Base-by-base conservation (phyloP, 2,888 invertebrate species). In the Ichneumon xanthorius region DNA sequence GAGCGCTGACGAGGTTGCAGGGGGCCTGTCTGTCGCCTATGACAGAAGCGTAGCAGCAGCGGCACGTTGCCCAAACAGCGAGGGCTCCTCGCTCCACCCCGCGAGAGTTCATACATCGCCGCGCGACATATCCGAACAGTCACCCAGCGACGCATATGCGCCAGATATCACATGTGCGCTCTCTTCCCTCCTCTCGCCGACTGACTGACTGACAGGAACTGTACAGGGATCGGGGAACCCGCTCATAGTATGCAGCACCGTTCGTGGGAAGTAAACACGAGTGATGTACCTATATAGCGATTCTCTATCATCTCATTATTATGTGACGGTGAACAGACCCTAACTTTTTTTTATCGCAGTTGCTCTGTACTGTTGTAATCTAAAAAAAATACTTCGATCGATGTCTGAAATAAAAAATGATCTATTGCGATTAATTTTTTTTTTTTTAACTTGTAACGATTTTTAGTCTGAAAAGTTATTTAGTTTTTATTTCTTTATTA, bases 231-330 rank as follows among this genome's bases (percentile, higher is more conserved):
- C 78, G 78, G 81, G 71, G 48, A 75, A 53, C 48, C 73, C 26
- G 80, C 67, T 78, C 61, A 77, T 58, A 58, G 40, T 61, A 11
- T 48, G 26, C 19, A 50, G 65, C 63, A 68, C 70, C 61, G 70
- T 68, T 80, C 86, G 84, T 87, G 87, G 84, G 87, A 82, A 82
- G 82, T 86, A 83, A 88, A 83, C 83, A 88, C 82, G 63, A 70
- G 70, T 70, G 63, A 37, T 37, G 73, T 84, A 37, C 37, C 19
- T n/a, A 55, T 55, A 33, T 7, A 33, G 16, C n/a, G 63, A 63
- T 63, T 63, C n/a, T 63, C 63, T 37, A 65, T 65, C 6, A 22
- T 7, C 53, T 55, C n/a, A 45, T 58, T 33, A 73, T 78, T 68
- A 55, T 73, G 68, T 45, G 67, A 37, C 50, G 37, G n/a, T 37